Conservation (phyloP, 1,140 invertebrate species). For the Zaprionus nigranus region DNA sequence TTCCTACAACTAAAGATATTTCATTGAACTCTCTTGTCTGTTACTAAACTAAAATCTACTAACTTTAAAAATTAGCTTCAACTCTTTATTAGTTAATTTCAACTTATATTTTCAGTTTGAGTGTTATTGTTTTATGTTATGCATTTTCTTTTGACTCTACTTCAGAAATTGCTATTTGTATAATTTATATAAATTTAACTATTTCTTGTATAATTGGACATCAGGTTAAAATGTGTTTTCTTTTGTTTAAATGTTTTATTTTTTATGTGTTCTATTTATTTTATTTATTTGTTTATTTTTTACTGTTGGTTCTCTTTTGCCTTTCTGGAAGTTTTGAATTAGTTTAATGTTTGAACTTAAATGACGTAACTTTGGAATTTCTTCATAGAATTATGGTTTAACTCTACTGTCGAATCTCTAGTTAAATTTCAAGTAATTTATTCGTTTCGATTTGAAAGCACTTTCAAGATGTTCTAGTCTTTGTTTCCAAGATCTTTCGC, state of each 20-base stretch:
- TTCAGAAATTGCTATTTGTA: conserved; percentile 11
- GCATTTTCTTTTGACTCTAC: conserved; percentile 49
- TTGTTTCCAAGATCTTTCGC: conserved; percentile 19
- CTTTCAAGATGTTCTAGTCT: conserved; percentile 29
- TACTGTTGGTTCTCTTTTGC: conserved; percentile 5
- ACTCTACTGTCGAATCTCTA: conserved; percentile 5
- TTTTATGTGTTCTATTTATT: conserved; percentile 7
- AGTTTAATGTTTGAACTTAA: conserved; percentile 30
- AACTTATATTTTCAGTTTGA: conserved; percentile 37
- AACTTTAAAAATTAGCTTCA: conserved; percentile 68
- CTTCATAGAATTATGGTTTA: conserved; percentile 21
- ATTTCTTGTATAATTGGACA: conserved; percentile 13
- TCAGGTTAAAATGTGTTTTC: neutral
- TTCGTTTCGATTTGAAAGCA: conserved; percentile 21
- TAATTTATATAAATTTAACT: conserved; percentile 25
- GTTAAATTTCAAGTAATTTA: conserved; percentile 14
- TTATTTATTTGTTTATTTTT: conserved; percentile 14
- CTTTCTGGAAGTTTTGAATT: conserved; percentile 20
- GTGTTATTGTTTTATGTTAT: conserved; percentile 34
- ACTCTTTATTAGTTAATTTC: conserved; percentile 56
- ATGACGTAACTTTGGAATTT: conserved; percentile 39
- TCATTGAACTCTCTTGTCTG: conserved; percentile 66
- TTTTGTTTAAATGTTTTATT: conserved; percentile 17
- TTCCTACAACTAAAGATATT: conserved; percentile 52
- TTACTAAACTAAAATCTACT: conserved; percentile 59